A percentile compares a stretch with the other conserved stretches of the same genome.
These are phyloP conservation scores for Dissostichus mawsoni DNA, from an alignment of 2,113 vertebrate genomes.

Conservation along the genomic window DNA sequence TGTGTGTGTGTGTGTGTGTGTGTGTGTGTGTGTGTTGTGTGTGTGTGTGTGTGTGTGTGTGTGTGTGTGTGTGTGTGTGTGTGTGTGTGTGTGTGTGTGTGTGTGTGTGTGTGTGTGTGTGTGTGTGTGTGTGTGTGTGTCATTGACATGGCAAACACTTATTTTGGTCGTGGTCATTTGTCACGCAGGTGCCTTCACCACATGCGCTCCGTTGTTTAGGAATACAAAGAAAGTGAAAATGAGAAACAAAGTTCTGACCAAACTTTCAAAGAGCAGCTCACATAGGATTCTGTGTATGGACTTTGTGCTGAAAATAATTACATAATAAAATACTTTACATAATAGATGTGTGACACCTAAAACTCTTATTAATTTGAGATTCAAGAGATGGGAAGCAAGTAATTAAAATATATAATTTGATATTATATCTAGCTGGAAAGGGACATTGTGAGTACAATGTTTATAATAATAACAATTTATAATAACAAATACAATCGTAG, in stretches of 20 bases:
- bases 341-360: neutral
- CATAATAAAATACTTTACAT: too few species aligned
- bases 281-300: neutral
- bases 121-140: slow-evolving; percentile 56
- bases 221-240: slow-evolving; percentile 52
- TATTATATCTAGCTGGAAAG: neutral
- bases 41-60: too few species aligned
- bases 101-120: slow-evolving; percentile 67
- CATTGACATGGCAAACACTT: slow-evolving; percentile 80
- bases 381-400: neutral
- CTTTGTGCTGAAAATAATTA: neutral
- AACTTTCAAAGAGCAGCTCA: slow-evolving; percentile 8
- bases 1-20: slow-evolving; percentile 68
- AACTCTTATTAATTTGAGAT: neutral
- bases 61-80: too few species aligned
- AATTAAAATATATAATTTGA: too few species aligned
- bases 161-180: slow-evolving; percentile 76
- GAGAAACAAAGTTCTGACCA: slow-evolving; percentile 11
- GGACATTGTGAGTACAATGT: neutral
- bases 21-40: too few species aligned
- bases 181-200: slow-evolving; percentile 65
- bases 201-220: slow-evolving; percentile 33
- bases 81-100: slow-evolving; percentile 46
- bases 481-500: neutral
- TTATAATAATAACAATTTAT: neutral